Evolutionary conservation across 2,113 vertebrate species (phyloP).

Genomic region (Cynocephalus volans): DNA sequence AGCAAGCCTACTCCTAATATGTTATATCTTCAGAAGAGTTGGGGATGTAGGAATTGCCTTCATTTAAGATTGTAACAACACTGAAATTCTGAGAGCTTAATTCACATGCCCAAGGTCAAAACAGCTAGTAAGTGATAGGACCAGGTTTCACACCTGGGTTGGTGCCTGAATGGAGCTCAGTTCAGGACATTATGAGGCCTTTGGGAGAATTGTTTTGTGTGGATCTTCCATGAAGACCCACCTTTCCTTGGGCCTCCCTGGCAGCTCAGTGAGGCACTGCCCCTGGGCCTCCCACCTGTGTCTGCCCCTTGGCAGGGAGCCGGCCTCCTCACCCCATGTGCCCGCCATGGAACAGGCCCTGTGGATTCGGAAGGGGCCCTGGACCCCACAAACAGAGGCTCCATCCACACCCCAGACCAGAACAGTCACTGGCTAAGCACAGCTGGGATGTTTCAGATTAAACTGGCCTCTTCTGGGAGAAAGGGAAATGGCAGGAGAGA

Average conservation of each 20-base stretch:
- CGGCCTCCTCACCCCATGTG: too few species aligned
- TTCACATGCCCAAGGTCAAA: not conserved
- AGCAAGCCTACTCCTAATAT: too few species aligned
- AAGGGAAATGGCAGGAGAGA: not conserved
- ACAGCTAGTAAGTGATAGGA: not conserved
- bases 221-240: not conserved
- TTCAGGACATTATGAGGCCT: not conserved
- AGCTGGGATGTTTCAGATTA: constrained; percentile 3
- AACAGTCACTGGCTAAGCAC: not conserved
- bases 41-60: not conserved
- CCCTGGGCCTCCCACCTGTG: not conserved
- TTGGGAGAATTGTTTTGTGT: not conserved
- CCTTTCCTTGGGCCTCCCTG: not conserved
- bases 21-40: not conserved
- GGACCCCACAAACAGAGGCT: not conserved
- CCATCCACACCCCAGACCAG: not conserved
- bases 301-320: not conserved
- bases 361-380: not conserved
- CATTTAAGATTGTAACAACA: not conserved
- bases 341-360: not conserved
- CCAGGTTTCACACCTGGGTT: not conserved
- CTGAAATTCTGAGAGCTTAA: not conserved
- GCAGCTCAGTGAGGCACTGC: too few species aligned
- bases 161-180: not conserved
- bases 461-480: constrained; percentile 13